Base-by-base conservation (phyloP, 1,140 invertebrate genomes). In the Drosophila sechellia region DNA sequence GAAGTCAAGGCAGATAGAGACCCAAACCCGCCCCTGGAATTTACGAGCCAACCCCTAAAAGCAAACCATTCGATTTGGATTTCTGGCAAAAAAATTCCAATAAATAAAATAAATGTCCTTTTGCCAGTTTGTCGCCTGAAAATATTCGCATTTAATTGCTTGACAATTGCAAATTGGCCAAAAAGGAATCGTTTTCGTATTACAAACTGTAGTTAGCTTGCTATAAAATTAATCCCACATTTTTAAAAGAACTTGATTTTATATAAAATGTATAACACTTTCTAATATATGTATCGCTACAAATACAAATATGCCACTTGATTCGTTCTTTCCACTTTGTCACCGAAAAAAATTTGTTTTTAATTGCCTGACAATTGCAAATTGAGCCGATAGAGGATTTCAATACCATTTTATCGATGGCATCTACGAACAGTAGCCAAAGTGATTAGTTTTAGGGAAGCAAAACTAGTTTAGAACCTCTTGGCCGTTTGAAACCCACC, bases 121-220 rank as follows among this genome's bases (percentile, higher is more conserved):
- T 64, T 56, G 45, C 53, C 40, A 34, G 37, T 5, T 42, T 34
- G 37, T 58, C 10, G 39, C 54, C 54, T 42, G 48, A 70, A 84
- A 75, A 79, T 83, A 87, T 87, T 84, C 79, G 17, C 57, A 79
- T 87, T 87, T 87, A 87, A 89, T 87, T 80, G 81, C 50, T 76
- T 74, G 48, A 10, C 81, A 84, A 84, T 86, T 81, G 81, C 43
- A 71, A 75, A 74, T 75, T 75, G 72, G 49, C 50, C 31, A 22
- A 64, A 50, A 43, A 31, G 58, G 43, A 53, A 13, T 52, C 10
- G 43, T 20, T 52, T 37, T 43, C 34, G 10, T 27, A 34, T 22
- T 5, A 5, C 8, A 15, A 45, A 12, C 42, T 4, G 1, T 0
- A 11, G 15, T 20, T 20, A 4, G 15, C 42, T 17, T 3, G 2